Percentiles rank a stretch among this genome's conserved stretches.
Conservation (phyloP, 35 echinoderm and acorn worm genomes). For the Heliocidaris tuberculata region DNA sequence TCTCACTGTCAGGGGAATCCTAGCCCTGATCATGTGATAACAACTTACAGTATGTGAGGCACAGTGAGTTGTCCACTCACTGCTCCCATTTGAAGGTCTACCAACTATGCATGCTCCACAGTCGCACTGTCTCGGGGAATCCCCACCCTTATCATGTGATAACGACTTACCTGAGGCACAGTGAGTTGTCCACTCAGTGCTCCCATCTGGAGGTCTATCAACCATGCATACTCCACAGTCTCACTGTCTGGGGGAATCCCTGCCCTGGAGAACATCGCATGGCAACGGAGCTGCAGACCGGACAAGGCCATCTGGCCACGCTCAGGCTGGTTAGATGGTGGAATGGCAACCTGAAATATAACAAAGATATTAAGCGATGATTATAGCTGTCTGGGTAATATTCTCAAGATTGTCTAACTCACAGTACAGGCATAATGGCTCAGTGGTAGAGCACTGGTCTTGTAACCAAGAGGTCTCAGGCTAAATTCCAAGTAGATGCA, state of each 20-base stretch:
- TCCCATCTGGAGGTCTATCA: slow-evolving; percentile 89
- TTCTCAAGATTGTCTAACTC: background rate
- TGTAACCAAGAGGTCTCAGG: too few relatives aligned
- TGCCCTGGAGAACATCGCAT: slow-evolving; percentile 94
- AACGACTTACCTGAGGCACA: slow-evolving; percentile 70
- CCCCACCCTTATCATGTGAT: background rate
- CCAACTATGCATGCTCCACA: slow-evolving; percentile 91
- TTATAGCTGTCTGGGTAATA: background rate
- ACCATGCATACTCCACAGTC: slow-evolving; percentile 92
- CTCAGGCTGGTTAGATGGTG: slow-evolving; percentile 46
- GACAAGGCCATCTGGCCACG: slow-evolving; percentile 78
- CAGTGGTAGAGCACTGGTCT: too few relatives aligned
- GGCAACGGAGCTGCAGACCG: slow-evolving; percentile 80
- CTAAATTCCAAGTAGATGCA: too few relatives aligned
- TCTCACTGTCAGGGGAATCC: slow-evolving; percentile 63
- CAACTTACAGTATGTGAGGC: too few relatives aligned
- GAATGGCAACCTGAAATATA: slow-evolving; percentile 11
- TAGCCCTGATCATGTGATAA: slow-evolving; percentile 36
- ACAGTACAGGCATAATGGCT: too few relatives aligned
- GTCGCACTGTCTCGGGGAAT: slow-evolving; percentile 66
- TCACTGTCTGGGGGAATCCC: slow-evolving; percentile 71
- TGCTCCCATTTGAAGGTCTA: slow-evolving; percentile 85
- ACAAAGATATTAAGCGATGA: background rate
- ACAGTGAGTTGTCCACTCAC: slow-evolving; percentile 78
- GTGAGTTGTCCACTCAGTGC: slow-evolving; percentile 80